Percentiles rank a stretch among this genome's conserved stretches.
Evolutionary conservation across 1,140 invertebrate species (phyloP).

Genomic region (Lerema accius): DNA sequence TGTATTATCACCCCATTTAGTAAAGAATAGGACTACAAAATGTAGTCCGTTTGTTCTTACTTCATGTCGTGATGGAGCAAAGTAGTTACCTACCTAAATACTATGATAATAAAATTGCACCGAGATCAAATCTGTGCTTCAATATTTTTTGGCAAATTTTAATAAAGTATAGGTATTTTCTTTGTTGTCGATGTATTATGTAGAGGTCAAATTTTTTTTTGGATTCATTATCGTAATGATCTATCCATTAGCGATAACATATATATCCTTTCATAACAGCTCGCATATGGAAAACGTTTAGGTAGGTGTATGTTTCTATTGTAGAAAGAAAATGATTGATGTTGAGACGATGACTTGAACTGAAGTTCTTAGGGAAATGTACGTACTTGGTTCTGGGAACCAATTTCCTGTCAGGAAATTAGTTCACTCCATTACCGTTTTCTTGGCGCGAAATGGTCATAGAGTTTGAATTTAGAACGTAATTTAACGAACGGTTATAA

Average conservation of each 20-base stretch:
- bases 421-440: conserved; percentile 63
- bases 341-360: conserved; percentile 51
- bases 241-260: conserved; percentile 27
- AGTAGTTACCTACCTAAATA: no score
- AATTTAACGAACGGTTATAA: conserved; percentile 6
- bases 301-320: conserved; percentile 30
- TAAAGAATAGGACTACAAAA: no score
- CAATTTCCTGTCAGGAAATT: conserved; percentile 78
- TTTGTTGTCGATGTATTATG: no score
- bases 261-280: conserved; percentile 3
- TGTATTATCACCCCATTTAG: no score
- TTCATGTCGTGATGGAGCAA: no score
- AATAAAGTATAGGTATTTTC: no score
- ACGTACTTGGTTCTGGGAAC: conserved; percentile 50
- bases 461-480: conserved; percentile 18
- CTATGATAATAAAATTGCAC: no score
- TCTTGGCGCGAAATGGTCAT: conserved; percentile 46
- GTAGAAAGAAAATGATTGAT: conserved; percentile 60
- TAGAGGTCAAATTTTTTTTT: no score
- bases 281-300: conserved; percentile 14
- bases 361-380: conserved; percentile 71
- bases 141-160: no score
- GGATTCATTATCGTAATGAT: no score
- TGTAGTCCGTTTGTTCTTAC: no score
- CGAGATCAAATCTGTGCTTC: no score